phyloP scores from a whole-genome alignment of 2,797 vertebrate genomes.

The Enoplosus armatus region DNA sequence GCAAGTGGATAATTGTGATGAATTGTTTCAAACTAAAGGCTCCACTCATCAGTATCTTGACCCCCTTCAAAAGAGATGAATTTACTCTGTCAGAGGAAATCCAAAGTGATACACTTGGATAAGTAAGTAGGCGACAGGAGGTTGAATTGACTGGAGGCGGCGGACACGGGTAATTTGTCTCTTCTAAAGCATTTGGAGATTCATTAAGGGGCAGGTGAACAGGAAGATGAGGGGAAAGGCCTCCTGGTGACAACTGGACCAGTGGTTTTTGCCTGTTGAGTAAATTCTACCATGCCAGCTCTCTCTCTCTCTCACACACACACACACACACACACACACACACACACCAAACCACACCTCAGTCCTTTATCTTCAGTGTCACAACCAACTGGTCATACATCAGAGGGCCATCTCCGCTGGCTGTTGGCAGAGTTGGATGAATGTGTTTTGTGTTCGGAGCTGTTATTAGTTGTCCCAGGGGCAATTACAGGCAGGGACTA shows the following conservation, averaged over 20 bases:
- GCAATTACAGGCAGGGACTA: conserved; percentile 46
- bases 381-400: conserved; percentile 45
- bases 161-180: conserved; percentile 68
- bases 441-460: conserved; percentile 54
- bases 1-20: conserved; percentile 73
- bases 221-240: conserved; percentile 47
- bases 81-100: conserved; percentile 69
- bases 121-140: conserved; percentile 63
- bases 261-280: conserved; percentile 22
- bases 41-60: conserved; percentile 62
- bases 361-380: conserved; percentile 51
- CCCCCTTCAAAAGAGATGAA: conserved; percentile 68
- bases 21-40: conserved; percentile 61
- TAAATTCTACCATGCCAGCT: conserved; percentile 10
- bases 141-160: conserved; percentile 55
- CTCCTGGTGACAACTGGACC: conserved; percentile 44
- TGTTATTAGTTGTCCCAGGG: conserved; percentile 37
- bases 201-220: conserved; percentile 63
- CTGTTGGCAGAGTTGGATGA: conserved; percentile 40
- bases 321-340: conserved; percentile 17
- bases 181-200: conserved; percentile 45
- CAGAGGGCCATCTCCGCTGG: conserved; percentile 21
- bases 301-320: conserved; percentile 13
- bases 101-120: conserved; percentile 65
- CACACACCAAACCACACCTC: neutral